A percentile compares a stretch with the other conserved stretches of the same genome.
phyloP scores from a whole-genome alignment of 2,888 invertebrate species.

The Diarsia brunnea region DNA sequence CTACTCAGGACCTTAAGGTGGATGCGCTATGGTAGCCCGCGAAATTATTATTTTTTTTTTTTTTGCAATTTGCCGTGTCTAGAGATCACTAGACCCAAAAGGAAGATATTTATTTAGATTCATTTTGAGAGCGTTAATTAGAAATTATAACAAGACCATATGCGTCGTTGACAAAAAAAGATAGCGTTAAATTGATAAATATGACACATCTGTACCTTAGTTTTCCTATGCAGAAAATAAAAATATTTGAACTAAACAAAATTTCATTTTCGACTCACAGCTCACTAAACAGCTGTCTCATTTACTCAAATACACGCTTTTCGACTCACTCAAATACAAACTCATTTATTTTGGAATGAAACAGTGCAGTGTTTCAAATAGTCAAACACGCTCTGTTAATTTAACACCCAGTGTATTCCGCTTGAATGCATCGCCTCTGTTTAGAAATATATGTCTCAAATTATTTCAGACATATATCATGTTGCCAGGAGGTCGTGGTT shows the following conservation, averaged over 20 bases:
- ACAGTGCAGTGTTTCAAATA: slow-evolving; percentile 18
- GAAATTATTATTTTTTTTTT: no score
- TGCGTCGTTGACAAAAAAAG: no score
- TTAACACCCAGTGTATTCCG: slow-evolving; percentile 24
- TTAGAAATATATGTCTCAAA: slow-evolving; percentile 40
- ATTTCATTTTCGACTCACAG: not conserved
- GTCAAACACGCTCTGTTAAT: slow-evolving; percentile 38
- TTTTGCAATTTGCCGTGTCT: no score
- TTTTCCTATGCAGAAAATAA: no score
- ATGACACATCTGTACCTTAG: no score
- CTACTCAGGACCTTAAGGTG: no score
- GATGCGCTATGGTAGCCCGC: no score
- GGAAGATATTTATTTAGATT: no score
- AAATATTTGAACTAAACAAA: not conserved
- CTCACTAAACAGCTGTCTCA: not conserved
- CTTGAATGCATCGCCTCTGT: slow-evolving; percentile 30
- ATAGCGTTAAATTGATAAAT: no score
- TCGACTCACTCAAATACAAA: not conserved
- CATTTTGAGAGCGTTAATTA: no score
- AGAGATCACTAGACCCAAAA: no score
- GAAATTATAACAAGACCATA: no score
- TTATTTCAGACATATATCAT: slow-evolving; percentile 31
- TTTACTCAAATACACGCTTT: not conserved
- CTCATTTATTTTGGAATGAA: slow-evolving; percentile 3
- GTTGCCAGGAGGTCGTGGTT: not conserved